Percentiles rank a stretch among this genome's conserved stretches.
Conservation (phyloP, 2,113 vertebrate genomes). For the Columba livia region DNA sequence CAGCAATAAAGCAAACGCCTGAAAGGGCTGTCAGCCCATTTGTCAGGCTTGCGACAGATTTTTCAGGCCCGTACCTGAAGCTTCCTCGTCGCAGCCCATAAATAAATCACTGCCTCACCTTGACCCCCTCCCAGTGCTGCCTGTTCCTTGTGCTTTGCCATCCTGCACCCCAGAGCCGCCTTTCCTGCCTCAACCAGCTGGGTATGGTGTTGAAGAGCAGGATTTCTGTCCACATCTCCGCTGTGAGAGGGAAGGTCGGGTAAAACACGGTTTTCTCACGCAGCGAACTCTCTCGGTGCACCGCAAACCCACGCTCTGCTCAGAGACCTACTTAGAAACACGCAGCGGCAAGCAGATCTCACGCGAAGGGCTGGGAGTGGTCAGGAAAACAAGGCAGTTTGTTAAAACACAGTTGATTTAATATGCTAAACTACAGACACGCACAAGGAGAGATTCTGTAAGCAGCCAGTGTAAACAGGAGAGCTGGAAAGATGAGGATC, state of each 20-base stretch:
- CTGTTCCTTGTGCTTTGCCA: not conserved
- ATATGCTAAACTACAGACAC: not conserved
- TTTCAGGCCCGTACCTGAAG: not conserved
- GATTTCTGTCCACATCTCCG: not conserved
- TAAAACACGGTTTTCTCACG: rapidly evolving
- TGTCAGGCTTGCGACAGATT: not conserved
- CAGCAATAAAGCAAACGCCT: not conserved
- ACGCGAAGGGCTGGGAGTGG: rapidly evolving
- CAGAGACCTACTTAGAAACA: not conserved
- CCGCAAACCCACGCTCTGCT: not conserved
- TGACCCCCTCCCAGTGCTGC: rapidly evolving
- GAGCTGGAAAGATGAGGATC: not conserved
- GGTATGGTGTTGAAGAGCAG: not conserved
- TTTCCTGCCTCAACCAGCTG: not conserved
- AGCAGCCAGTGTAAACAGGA: not conserved
- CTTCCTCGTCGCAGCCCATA: not conserved
- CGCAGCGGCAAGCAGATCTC: not conserved
- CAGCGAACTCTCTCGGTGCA: not conserved
- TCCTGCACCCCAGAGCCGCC: not conserved
- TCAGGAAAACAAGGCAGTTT: not conserved
- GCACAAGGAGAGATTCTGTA: not conserved
- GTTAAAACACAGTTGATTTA: not conserved
- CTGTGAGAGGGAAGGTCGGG: rapidly evolving
- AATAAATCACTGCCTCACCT: not conserved
- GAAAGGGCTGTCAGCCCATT: not conserved